Base-by-base conservation (phyloP, 35 echinoderm and acorn worm species). In the Ptychodera flava region DNA sequence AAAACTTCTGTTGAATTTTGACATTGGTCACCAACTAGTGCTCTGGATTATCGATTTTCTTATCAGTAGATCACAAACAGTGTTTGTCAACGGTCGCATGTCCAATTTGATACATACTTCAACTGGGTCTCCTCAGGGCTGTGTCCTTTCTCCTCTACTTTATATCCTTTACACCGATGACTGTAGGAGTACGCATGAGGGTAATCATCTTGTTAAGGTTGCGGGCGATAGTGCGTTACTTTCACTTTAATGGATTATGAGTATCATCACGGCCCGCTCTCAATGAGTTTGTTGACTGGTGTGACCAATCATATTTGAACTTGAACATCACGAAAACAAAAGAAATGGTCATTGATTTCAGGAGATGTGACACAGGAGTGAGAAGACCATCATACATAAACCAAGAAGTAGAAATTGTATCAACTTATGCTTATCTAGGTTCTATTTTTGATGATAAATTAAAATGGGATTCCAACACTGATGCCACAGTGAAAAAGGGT, bases 121-220 rank as follows among this genome's bases (percentile, higher is more conserved):
- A 12, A 83, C 82, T 37, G 35, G 82, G 30, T 83, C 82, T 36
- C 82, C 82, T 37, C 82, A 83, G 30, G 82, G 82, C 6, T 83
- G 82, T 83, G 82, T 83, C 6, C 35, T 83, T 1, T 12, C 82
- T 15, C 82, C 82, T 15, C 30, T 83, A 35, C 35, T 83, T n/a
- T 37, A 83, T 36, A 83, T 83, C 82, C 82, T 83, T 36, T 83
- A 83, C 28, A 83, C 82, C 32, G 37, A 83, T 36, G 82, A 83
- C 35, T 83, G 82, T n/a, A 16, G 82, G 10, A 14, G 33, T 30
- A 34, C 30, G 35, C 28, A 6, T 37, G 82, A 83, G 0, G 15
- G 28, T 35, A 30, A 35, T 30, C 34, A 28, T 34, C 33, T 36
- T 28, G 35, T 83, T n/a, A 83, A 83, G 29, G 35, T 36, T 37